Evolutionary conservation across 2,888 invertebrate species (phyloP).

Genomic region (Campaea margaritaria): DNA sequence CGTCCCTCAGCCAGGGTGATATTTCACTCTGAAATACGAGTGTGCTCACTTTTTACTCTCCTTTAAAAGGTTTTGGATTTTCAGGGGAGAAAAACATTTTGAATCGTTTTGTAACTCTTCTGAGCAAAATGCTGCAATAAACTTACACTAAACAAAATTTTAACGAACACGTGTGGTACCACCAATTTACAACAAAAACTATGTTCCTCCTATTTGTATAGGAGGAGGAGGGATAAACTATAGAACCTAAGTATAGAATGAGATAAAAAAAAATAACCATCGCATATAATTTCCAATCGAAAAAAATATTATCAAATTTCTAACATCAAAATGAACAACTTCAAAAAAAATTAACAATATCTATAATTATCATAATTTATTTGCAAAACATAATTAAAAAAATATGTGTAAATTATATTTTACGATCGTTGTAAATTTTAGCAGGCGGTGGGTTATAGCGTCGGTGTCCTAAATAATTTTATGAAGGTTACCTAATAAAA

Average conservation of each 20-base stretch:
- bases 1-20: slow-evolving; percentile 41
- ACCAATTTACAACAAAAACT: too few species aligned
- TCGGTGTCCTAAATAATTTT: slow-evolving; percentile 27
- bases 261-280: too few species aligned
- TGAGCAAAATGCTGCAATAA: too few species aligned
- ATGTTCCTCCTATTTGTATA: too few species aligned
- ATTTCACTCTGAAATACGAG: slow-evolving; percentile 38
- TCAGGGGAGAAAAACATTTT: not conserved
- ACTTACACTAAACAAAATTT: too few species aligned
- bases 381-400: slow-evolving; percentile 4
- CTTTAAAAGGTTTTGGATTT: slow-evolving; percentile 6
- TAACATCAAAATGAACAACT: too few species aligned
- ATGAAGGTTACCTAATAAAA: slow-evolving; percentile 21
- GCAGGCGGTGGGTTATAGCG: slow-evolving; percentile 20
- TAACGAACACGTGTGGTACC: too few species aligned
- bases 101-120: too few species aligned
- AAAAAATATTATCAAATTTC: too few species aligned
- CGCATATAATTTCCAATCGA: too few species aligned
- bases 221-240: too few species aligned
- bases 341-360: not conserved
- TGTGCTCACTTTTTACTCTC: slow-evolving; percentile 2
- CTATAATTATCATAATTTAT: not conserved
- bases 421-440: slow-evolving; percentile 17
- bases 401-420: slow-evolving; percentile 3
- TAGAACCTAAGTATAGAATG: too few species aligned